These are phyloP conservation scores for Brachionus koreanus DNA, from an alignment of 1,140 invertebrate genomes.

Conservation along the genomic window DNA sequence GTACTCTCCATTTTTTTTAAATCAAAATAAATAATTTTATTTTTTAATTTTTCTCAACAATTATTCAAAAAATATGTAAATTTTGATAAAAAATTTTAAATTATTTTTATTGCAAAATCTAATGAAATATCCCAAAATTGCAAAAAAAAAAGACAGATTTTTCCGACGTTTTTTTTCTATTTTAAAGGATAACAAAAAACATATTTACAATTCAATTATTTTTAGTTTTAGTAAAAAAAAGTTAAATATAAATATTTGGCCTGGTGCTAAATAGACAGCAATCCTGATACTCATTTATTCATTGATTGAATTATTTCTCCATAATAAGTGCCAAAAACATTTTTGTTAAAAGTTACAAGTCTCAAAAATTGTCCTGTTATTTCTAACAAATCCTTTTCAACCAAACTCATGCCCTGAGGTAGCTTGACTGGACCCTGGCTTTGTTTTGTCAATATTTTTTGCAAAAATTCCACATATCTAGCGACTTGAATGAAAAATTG, in stretches of 20 bases:
- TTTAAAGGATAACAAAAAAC: background rate
- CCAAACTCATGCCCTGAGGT: conserved; percentile 70
- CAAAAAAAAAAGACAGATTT: background rate
- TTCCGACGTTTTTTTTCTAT: background rate
- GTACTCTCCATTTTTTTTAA: background rate
- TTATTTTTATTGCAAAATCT: background rate
- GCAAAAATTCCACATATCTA: conserved; percentile 70
- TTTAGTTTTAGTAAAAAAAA: background rate
- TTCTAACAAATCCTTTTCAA: conserved; percentile 69
- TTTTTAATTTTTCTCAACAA: background rate
- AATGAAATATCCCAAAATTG: background rate
- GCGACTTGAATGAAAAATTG: conserved; percentile 62
- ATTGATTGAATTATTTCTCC: conserved; percentile 58
- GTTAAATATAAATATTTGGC: conserved; percentile 39
- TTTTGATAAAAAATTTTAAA: background rate
- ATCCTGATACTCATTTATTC: conserved; percentile 32
- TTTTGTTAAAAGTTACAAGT: conserved; percentile 76
- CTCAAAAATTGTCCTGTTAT: conserved; percentile 73
- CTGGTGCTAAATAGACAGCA: background rate
- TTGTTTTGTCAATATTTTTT: conserved; percentile 68
- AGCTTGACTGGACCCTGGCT: conserved; percentile 70
- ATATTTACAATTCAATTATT: background rate
- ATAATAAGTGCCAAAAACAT: conserved; percentile 79
- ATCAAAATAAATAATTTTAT: background rate
- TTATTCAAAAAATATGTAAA: background rate